phyloP scores from a whole-genome alignment of 2,113 vertebrate genomes.

The Chloropsis hardwickii region DNA sequence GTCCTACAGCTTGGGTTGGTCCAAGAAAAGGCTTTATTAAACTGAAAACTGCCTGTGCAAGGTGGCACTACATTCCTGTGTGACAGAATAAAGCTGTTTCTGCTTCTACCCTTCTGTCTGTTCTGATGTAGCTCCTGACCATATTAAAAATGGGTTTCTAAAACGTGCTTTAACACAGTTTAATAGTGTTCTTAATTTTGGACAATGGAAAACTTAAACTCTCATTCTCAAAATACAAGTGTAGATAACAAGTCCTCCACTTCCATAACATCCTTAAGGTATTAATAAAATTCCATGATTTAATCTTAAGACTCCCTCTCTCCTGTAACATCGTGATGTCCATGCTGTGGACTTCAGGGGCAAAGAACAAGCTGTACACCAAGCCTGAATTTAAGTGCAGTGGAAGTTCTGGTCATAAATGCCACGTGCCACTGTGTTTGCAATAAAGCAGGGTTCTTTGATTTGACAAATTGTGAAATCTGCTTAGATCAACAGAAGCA shows the following conservation, averaged over 20 bases:
- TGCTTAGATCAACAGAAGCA: background rate
- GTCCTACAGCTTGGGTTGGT: background rate
- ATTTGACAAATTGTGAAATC: background rate
- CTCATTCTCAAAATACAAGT: background rate
- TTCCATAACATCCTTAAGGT: background rate
- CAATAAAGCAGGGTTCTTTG: background rate
- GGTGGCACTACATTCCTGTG: background rate
- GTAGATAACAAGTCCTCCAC: background rate
- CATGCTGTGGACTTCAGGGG: background rate
- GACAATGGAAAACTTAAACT: background rate
- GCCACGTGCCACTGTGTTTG: background rate
- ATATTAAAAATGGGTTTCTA: background rate
- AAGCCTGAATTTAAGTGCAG: background rate
- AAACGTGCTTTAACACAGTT: background rate
- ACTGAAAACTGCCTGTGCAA: background rate
- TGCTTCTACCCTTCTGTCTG: background rate
- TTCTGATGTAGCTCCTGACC: background rate
- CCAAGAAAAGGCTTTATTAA: background rate
- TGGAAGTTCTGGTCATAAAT: background rate
- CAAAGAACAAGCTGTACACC: background rate
- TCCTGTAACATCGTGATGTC: background rate
- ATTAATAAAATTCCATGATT: background rate
- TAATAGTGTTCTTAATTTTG: background rate
- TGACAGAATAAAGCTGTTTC: background rate
- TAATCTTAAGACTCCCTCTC: background rate